phyloP scores from a whole-genome alignment of 2,797 vertebrate species.

The Takifugu rubripes region DNA sequence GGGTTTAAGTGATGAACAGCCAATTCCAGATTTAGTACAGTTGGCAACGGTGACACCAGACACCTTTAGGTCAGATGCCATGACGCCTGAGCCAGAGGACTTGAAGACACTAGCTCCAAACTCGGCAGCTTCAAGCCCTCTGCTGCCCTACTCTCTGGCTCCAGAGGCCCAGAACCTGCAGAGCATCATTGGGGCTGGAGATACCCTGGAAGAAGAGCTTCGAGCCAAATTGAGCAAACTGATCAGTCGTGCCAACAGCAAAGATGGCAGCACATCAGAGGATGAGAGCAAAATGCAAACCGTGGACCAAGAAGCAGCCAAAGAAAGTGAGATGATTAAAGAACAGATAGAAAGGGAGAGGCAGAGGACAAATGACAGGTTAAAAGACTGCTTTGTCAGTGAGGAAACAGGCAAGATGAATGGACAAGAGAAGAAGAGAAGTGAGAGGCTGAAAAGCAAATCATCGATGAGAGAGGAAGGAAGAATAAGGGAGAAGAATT shows the following conservation, averaged over 20 bases:
- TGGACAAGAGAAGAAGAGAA: constrained; percentile 37
- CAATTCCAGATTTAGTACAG: constrained; percentile 32
- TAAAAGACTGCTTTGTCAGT: constrained; percentile 20
- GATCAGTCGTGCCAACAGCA: constrained; percentile 79
- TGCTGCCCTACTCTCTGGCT: constrained; percentile 14
- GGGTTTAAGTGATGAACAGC: constrained; percentile 64
- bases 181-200: constrained; percentile 29
- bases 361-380: constrained; percentile 37
- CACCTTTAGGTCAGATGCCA: constrained; percentile 46
- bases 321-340: constrained; percentile 24
- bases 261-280: constrained; percentile 80
- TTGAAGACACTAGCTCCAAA: constrained; percentile 54
- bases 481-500: constrained; percentile 25
- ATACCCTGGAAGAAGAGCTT: constrained; percentile 73
- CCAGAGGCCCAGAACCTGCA: constrained; percentile 8
- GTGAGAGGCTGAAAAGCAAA: constrained; percentile 40
- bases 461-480: constrained; percentile 41
- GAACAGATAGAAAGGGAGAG: constrained; percentile 34
- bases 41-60: constrained; percentile 41
- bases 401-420: constrained; percentile 43
- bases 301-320: constrained; percentile 27
- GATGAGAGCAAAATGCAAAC: constrained; percentile 68
- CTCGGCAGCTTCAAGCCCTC: constrained; percentile 34
- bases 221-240: constrained; percentile 78
- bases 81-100: constrained; percentile 57